These are phyloP conservation scores for Cyprinodon variegatus DNA, from an alignment of 2,113 vertebrate species.

Conservation along the genomic window DNA sequence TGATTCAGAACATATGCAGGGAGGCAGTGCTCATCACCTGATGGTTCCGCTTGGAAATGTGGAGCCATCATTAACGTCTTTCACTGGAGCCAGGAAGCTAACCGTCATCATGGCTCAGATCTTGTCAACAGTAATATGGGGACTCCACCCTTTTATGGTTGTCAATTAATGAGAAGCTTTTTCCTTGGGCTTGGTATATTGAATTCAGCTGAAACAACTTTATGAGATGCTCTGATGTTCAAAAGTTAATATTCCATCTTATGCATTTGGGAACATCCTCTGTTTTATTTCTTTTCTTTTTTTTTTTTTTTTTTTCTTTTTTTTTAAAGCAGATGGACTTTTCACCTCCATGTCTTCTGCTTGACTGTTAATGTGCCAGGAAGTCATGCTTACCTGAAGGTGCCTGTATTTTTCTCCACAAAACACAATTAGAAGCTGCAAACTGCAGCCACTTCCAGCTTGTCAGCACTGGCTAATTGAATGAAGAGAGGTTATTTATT, in stretches of 20 bases:
- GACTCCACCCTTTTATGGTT: neutral
- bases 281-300: no score
- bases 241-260: neutral
- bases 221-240: neutral
- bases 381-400: conserved; percentile 49
- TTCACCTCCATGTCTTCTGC: conserved; percentile 19
- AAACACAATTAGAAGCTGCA: conserved; percentile 71
- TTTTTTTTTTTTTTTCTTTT: neutral
- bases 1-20: conserved; percentile 20
- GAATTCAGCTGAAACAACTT: neutral
- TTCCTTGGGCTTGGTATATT: neutral
- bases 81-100: conserved; percentile 37
- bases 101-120: neutral
- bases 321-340: conserved; percentile 14
- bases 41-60: conserved; percentile 15
- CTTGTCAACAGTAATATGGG: conserved; percentile 14
- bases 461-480: conserved; percentile 70
- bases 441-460: conserved; percentile 66
- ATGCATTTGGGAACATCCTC: no score
- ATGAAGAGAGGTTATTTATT: conserved; percentile 60
- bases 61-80: neutral
- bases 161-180: neutral
- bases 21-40: conserved; percentile 7
- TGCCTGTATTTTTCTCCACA: conserved; percentile 49
- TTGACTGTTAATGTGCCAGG: conserved; percentile 37